Base-by-base conservation (phyloP, 2,888 invertebrate genomes). In the Mactromeris polynyma region DNA sequence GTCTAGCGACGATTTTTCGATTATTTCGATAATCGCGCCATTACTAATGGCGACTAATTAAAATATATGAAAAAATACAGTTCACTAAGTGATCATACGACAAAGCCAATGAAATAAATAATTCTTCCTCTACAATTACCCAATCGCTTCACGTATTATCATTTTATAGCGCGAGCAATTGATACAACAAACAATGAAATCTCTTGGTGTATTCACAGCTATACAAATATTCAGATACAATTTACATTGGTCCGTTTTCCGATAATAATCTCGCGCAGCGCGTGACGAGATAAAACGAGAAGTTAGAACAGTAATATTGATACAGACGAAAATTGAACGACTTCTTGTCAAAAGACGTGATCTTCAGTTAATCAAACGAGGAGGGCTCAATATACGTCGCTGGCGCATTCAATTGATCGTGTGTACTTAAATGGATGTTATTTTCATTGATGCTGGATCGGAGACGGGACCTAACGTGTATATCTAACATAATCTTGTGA, bases 171-270 rank as follows among this genome's bases (percentile, higher is more conserved):
- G 77, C 33, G 73, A 73, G 46, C 83, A 77, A 83, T 83, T 73
- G 77, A 73, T 83, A 73, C 26, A 6, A 73, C 87, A 91, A 85
- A 93, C 93, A 93, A 93, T 93, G 85, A 90, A 89, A 85, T 83
- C 78, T 85, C 88, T 81, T 82, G 85, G 88, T 87, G 86, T 54
- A 31, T 82, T 85, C 42, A 46, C 46, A 80, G 82, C 83, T 86
- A 79, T 90, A 91, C 93, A 94, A 93, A 91, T 91, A 92, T 92
- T 91, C 91, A 93, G 94, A 94, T 94, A 93, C 89, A 91, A 94
- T 94, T 94, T 93, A 90, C 79, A 79, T 73, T 77, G 87, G 77
- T 38, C 79, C 81, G 80, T 81, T 85, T 86, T 84, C 85, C 88
- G 90, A 89, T 92, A 90, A 87, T 87, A 89, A 89, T 90, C 89